phyloP scores from a whole-genome alignment of 2,888 invertebrate species.

The Mythimna lalbum region DNA sequence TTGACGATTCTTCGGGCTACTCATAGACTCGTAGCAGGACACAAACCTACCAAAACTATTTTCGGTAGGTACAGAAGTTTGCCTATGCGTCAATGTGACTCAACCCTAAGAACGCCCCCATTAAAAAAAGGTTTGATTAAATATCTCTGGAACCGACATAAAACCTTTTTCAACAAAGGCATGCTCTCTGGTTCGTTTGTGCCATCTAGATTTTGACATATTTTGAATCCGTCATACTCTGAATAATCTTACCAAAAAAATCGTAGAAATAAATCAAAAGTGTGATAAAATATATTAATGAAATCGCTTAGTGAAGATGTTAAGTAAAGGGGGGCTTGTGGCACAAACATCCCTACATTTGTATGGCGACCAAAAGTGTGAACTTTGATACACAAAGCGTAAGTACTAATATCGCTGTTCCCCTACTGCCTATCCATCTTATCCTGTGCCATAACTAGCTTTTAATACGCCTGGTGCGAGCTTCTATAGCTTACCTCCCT shows the following conservation, averaged over 20 bases:
- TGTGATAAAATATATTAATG: conserved; percentile 61
- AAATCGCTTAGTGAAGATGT: conserved; percentile 74
- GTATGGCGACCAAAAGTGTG: conserved; percentile 84
- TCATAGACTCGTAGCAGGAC: too few relatives aligned
- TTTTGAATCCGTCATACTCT: conserved; percentile 36
- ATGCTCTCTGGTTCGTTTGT: conserved; percentile 13
- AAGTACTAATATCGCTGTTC: conserved; percentile 63
- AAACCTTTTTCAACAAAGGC: conserved; percentile 4
- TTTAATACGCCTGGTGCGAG: too few relatives aligned
- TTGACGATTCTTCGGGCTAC: too few relatives aligned
- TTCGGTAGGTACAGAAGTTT: neutral
- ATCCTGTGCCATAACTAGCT: too few relatives aligned
- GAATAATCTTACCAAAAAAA: conserved; percentile 47
- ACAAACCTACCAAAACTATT: neutral
- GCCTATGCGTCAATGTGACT: neutral
- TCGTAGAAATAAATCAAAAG: conserved; percentile 55
- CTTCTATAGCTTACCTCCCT: too few relatives aligned
- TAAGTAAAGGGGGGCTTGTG: conserved; percentile 63
- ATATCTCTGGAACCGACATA: neutral
- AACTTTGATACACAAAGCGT: conserved; percentile 80
- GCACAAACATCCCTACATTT: conserved; percentile 66
- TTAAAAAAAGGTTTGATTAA: neutral
- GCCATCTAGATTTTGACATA: conserved; percentile 59
- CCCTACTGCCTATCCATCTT: neutral
- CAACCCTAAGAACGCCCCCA: neutral